Evolutionary conservation across 2,888 invertebrate species (phyloP).

Genomic region (Ashinkailepas kermadecensis): DNA sequence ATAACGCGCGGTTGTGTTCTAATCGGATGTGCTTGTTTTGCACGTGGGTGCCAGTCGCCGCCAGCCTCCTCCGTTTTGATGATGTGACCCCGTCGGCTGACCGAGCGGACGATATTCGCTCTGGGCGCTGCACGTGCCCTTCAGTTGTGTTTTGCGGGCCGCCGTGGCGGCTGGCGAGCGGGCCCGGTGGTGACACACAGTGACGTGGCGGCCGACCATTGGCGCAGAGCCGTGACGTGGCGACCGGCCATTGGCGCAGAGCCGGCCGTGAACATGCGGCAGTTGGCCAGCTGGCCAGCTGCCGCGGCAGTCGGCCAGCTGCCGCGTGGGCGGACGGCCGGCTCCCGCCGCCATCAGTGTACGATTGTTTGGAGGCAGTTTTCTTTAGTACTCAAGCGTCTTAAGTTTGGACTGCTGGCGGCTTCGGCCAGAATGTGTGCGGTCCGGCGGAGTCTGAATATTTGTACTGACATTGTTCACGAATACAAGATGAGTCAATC

Average conservation of each 20-base stretch:
- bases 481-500: conserved; percentile 17
- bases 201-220: too few species aligned
- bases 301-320: not conserved
- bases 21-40: conserved; percentile 9
- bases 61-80: not conserved
- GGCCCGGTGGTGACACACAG: too few species aligned
- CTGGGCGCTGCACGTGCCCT: too few species aligned
- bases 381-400: conserved; percentile 11
- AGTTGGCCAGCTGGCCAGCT: not conserved
- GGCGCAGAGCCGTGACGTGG: too few species aligned
- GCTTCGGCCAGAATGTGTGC: not conserved
- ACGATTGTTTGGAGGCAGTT: not conserved
- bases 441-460: not conserved
- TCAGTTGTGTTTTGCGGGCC: too few species aligned
- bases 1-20: conserved; percentile 1
- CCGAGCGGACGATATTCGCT: too few species aligned
- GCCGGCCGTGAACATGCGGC: too few species aligned
- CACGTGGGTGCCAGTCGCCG: not conserved
- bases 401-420: not conserved
- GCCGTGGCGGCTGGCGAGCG: too few species aligned
- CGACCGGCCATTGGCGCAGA: too few species aligned
- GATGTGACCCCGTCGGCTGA: not conserved
- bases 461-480: conserved; percentile 22
- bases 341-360: not conserved
- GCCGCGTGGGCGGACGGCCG: not conserved